Evolutionary conservation across 2,797 vertebrate species (phyloP), one percentile per base, ranked within the genome.

Genomic region (Pyrocephalus nanus): DNA sequence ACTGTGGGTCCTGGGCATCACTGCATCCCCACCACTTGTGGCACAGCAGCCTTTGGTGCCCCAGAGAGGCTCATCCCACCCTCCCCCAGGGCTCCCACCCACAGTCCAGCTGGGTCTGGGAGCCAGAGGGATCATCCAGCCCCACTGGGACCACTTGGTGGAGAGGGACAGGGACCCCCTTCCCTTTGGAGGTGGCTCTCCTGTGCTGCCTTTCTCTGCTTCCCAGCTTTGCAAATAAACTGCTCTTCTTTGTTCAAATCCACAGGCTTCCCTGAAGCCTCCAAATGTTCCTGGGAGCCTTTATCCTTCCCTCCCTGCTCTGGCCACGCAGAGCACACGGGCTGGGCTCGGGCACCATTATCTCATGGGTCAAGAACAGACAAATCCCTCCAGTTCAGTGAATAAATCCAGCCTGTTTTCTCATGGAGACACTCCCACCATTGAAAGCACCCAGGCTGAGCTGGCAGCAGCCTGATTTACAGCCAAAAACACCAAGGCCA

Each of bases 301-400:
- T 70, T 12, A 3, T 13, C 29, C 67, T 70, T 34, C 67, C 67
- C 34, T 62, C 34, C 22, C 62, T 40, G 30, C 70, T 43, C 58
- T 1, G 1, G 38, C 73, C 2, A 1, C 3, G 70, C 3, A 1
- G 62, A 62, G 62, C 3, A 0, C 10, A 1, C 0, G 2, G 61
- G 54, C 73, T 82, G 83, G 88, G 74, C 65, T 77, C 0, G 0
- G 48, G 20, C 17, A n/a, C 57, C 43, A 0, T 48, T 83, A 51
- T 73, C 77, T 61, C 36, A 15, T 6, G 14, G 4, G 67, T 67
- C 20, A 70, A n/a, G 15, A 53, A 61, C n/a, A 55, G 54, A 57
- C 2, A 3, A 83, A 79, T 67, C 66, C 90, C 83, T 60, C 4
- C 16, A 47, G 90, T 76, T 32, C 65, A 60, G 26, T 8, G 73